A percentile compares a stretch with the other conserved stretches of the same genome.
phyloP scores from a whole-genome alignment of 2,888 invertebrate species.

The Macrophya annulata region DNA sequence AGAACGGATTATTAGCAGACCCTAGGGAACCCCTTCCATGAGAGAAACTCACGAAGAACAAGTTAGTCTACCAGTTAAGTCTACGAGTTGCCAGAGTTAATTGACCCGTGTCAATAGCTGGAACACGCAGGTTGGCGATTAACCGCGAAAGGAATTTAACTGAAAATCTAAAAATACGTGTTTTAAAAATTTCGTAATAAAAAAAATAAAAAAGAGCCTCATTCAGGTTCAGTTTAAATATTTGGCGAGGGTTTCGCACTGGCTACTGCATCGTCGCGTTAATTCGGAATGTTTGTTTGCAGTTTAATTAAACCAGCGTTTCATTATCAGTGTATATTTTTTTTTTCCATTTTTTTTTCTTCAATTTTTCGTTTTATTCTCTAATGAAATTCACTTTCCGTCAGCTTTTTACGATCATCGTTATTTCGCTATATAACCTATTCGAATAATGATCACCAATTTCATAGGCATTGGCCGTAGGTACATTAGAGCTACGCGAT shows the following conservation, averaged over 20 bases:
- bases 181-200: not conserved
- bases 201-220: not conserved
- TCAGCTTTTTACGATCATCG: not conserved
- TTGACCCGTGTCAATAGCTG: conserved; percentile 49
- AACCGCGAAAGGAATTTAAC: not conserved
- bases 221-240: not conserved
- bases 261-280: not conserved
- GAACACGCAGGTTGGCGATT: not conserved
- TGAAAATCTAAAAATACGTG: not conserved
- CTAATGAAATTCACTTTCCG: not conserved
- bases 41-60: conserved; percentile 30
- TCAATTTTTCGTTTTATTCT: not conserved
- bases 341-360: not conserved
- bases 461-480: not conserved
- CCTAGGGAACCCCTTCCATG: conserved; percentile 11
- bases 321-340: not conserved
- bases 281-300: not conserved
- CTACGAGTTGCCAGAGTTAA: conserved; percentile 46
- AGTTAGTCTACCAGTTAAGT: conserved; percentile 50
- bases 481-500: not conserved
- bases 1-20: conserved; percentile 47
- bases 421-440: too few species aligned
- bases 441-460: not conserved
- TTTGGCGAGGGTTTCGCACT: not conserved
- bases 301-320: not conserved